phyloP scores from a whole-genome alignment of 2,113 vertebrate species.

The Ammodytes marinus region DNA sequence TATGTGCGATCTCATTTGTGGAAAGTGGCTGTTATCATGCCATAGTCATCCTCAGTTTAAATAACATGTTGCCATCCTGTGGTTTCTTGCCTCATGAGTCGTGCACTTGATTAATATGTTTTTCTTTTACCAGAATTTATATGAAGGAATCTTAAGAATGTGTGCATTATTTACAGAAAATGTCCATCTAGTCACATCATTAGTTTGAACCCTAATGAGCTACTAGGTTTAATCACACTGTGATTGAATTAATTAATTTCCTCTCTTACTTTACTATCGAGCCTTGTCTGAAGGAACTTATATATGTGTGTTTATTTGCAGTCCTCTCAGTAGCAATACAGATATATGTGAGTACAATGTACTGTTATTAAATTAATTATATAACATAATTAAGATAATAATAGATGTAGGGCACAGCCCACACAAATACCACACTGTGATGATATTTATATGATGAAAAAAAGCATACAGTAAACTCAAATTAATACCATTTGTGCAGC shows the following conservation, averaged over 20 bases:
- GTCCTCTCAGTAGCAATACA: not conserved
- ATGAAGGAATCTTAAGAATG: conserved; percentile 5
- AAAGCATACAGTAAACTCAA: not conserved
- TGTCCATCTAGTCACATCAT: conserved; percentile 11
- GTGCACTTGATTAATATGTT: conserved; percentile 38
- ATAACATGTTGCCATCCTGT: conserved; percentile 10
- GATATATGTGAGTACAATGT: conserved; percentile 18
- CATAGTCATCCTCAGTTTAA: conserved; percentile 11
- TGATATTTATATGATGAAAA: not conserved
- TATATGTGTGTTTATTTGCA: conserved; percentile 8
- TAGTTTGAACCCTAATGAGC: not conserved
- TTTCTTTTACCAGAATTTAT: conserved; percentile 19
- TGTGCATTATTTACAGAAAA: conserved; percentile 32
- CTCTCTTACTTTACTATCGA: not conserved
- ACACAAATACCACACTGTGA: not conserved
- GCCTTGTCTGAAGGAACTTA: not conserved
- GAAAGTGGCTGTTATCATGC: conserved; percentile 11
- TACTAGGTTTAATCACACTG: conserved; percentile 4
- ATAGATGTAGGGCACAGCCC: not conserved
- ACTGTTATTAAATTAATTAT: conserved; percentile 17
- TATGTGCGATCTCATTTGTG: conserved; percentile 13
- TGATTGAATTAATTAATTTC: not conserved
- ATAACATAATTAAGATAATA: conserved; percentile 24
- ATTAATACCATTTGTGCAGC: not conserved
- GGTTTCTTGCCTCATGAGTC: conserved; percentile 35